Percentiles rank a stretch among this genome's conserved stretches.
Conservation (phyloP, 2,888 invertebrate genomes). For the Epirrhoe tristata region DNA sequence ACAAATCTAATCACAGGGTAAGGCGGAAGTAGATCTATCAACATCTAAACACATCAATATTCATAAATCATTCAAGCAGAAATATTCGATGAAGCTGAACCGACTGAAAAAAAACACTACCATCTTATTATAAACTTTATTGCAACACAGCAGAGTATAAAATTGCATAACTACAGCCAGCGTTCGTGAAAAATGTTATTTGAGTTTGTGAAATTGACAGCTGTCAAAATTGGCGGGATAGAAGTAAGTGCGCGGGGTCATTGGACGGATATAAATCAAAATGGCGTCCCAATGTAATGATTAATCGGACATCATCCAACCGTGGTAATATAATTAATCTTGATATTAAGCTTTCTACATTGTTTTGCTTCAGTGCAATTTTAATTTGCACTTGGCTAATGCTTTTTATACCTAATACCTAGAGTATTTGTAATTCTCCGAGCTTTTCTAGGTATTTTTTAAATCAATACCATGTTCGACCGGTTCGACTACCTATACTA, state of each 20-base stretch:
- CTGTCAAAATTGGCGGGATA: constrained; percentile 46
- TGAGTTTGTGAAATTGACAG: constrained; percentile 24
- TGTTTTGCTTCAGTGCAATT: constrained; percentile 18
- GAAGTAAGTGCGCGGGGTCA: constrained; percentile 46
- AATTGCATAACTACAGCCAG: not conserved
- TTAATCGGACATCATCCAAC: constrained; percentile 46
- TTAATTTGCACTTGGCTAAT: not conserved
- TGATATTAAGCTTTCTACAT: constrained; percentile 39
- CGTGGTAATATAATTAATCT: constrained; percentile 49
- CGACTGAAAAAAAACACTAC: constrained; percentile 8
- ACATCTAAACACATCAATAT: constrained; percentile 17
- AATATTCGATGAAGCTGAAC: constrained; percentile 28
- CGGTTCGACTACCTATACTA: too few species aligned
- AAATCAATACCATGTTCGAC: too few species aligned
- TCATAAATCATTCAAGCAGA: constrained; percentile 25
- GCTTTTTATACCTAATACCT: not conserved
- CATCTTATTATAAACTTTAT: constrained; percentile 7
- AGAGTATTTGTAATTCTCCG: not conserved
- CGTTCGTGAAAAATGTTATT: not conserved
- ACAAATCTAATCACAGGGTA: constrained; percentile 29
- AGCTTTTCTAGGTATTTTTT: too few species aligned
- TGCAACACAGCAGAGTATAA: not conserved
- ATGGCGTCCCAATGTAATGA: constrained; percentile 43
- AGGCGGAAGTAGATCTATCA: constrained; percentile 26
- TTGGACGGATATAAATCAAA: constrained; percentile 43